phyloP scores from a whole-genome alignment of 2,113 vertebrate species.

The Gila orcuttii region DNA sequence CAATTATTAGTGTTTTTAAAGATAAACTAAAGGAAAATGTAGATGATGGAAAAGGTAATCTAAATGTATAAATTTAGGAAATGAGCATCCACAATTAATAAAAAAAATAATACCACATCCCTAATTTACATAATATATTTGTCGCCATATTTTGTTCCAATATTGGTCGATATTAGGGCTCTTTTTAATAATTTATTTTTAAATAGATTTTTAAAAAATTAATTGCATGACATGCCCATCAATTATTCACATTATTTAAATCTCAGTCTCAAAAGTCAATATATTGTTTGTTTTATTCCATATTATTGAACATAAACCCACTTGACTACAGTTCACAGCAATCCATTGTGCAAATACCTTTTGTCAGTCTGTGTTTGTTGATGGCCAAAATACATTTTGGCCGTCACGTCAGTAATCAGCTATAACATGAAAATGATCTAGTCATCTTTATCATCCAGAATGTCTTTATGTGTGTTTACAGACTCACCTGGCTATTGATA shows the following conservation, averaged over 20 bases:
- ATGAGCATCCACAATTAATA: neutral
- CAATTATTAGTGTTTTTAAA: neutral
- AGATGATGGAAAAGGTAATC: neutral
- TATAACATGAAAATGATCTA: neutral
- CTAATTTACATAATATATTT: too few species aligned
- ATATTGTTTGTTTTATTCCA: neutral
- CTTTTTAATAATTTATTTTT: too few species aligned
- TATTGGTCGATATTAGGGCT: too few species aligned
- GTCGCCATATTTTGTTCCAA: too few species aligned
- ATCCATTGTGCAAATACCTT: neutral
- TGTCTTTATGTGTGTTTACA: neutral
- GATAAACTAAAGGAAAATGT: neutral
- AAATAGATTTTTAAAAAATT: too few species aligned
- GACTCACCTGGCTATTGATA: slow-evolving; percentile 91
- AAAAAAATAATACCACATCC: too few species aligned
- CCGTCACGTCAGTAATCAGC: neutral
- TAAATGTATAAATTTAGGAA: neutral
- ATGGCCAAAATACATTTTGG: neutral
- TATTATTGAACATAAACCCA: neutral
- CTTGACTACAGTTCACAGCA: neutral
- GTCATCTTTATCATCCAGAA: neutral
- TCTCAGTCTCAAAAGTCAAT: neutral
- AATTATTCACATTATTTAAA: too few species aligned
- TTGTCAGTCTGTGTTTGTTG: neutral
- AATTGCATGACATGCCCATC: too few species aligned